Conservation (phyloP, 2,888 invertebrate genomes). For the Sisyra nigra region DNA sequence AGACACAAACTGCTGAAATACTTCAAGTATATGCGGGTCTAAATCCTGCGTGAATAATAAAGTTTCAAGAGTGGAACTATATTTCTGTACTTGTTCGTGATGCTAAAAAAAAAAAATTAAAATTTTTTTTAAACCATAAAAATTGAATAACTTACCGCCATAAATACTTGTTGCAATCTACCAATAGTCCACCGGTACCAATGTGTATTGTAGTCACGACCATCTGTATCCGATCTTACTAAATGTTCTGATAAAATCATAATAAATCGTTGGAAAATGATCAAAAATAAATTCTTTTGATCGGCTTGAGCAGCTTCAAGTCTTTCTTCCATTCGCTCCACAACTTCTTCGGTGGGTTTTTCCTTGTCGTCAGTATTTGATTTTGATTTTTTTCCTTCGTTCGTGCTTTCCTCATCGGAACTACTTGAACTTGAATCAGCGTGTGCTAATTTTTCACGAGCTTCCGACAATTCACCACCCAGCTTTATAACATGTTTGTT, state of each 20-base stretch:
- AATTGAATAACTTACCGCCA: slow-evolving; percentile 47
- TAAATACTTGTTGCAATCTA: slow-evolving; percentile 84
- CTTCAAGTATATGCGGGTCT: slow-evolving; percentile 88
- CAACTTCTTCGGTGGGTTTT: slow-evolving; percentile 63
- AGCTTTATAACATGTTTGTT: slow-evolving; percentile 84
- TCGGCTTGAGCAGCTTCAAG: slow-evolving; percentile 89
- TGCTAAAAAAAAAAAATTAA: slow-evolving; percentile 50
- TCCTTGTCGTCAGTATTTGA: slow-evolving; percentile 29
- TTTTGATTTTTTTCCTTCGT: slow-evolving; percentile 28
- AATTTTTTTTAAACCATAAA: not conserved
- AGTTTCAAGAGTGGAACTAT: slow-evolving; percentile 87
- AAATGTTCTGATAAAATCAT: slow-evolving; percentile 95
- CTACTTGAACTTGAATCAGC: slow-evolving; percentile 71
- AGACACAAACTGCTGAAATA: slow-evolving; percentile 95
- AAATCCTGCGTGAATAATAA: slow-evolving; percentile 91
- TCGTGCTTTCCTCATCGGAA: slow-evolving; percentile 55
- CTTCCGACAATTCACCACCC: slow-evolving; percentile 63
- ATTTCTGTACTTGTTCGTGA: slow-evolving; percentile 93
- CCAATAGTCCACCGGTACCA: slow-evolving; percentile 97
- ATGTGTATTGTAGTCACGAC: slow-evolving; percentile 78
- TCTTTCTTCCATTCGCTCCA: slow-evolving; percentile 91
- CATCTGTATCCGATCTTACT: slow-evolving; percentile 84
- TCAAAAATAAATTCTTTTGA: slow-evolving; percentile 90
- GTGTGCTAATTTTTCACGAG: slow-evolving; percentile 70
- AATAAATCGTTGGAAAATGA: slow-evolving; percentile 95